Percentiles rank a stretch among this genome's conserved stretches.
These are phyloP conservation scores for Lichenostomus cassidix DNA, from an alignment of 2,113 vertebrate species.

Conservation along the genomic window DNA sequence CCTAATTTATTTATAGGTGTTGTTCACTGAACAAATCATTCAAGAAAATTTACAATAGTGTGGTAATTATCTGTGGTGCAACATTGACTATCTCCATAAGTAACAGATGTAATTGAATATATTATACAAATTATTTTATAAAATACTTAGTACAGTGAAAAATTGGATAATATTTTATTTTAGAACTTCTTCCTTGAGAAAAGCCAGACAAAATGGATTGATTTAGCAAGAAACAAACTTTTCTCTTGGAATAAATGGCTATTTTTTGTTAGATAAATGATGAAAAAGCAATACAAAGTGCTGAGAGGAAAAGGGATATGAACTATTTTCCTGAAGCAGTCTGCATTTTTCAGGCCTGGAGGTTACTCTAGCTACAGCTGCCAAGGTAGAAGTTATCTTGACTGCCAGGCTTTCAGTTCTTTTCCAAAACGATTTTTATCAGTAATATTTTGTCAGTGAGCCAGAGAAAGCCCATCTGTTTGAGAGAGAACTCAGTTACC, in stretches of 20 bases:
- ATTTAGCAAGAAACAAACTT: not conserved
- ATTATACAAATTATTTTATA: not conserved
- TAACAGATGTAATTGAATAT: not conserved
- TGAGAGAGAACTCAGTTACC: not conserved
- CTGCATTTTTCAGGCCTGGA: not conserved
- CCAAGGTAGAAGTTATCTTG: not conserved
- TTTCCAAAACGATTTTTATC: not conserved
- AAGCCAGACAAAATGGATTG: not conserved
- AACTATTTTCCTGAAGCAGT: not conserved
- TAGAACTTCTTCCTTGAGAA: not conserved
- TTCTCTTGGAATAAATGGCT: not conserved
- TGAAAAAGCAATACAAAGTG: not conserved
- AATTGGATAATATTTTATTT: not conserved
- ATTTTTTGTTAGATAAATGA: not conserved
- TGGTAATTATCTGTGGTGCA: not conserved
- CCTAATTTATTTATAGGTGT: not conserved
- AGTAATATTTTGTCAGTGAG: not conserved
- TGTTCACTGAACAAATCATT: not conserved
- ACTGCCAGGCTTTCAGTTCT: not conserved
- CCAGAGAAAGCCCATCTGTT: not conserved
- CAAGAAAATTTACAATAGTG: not conserved
- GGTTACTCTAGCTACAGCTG: not conserved
- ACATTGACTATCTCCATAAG: not conserved
- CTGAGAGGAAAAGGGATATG: not conserved
- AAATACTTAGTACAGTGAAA: not conserved